Evolutionary conservation across 1,140 invertebrate genomes (phyloP).

Genomic region (Lasioglossum albipes): DNA sequence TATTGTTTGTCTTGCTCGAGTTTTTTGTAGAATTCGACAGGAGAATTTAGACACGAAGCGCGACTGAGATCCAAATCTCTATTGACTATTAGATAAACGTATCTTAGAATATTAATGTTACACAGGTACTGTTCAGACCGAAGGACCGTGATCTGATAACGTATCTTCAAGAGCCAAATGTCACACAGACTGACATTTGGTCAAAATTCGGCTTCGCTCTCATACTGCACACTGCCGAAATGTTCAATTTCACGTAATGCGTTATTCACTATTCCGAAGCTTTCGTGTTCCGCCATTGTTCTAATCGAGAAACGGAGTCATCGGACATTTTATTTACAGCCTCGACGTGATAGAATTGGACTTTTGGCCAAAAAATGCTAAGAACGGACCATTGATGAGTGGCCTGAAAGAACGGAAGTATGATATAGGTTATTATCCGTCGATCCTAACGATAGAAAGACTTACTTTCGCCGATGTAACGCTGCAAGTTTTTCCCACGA

Average conservation of each 20-base stretch:
- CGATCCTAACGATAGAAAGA: constrained; percentile 38
- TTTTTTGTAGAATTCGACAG: too few relatives aligned
- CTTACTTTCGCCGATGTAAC: constrained; percentile 21
- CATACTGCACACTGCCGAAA: constrained; percentile 20
- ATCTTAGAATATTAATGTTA: neutral
- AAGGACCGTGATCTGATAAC: constrained; percentile 34
- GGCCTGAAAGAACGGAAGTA: neutral
- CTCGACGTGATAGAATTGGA: constrained; percentile 26
- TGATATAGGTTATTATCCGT: constrained; percentile 46
- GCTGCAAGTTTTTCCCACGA: constrained; percentile 36
- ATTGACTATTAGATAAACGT: too few relatives aligned
- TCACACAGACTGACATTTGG: constrained; percentile 32
- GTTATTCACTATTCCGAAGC: neutral
- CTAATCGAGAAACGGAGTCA: neutral
- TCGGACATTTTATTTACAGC: constrained; percentile 4
- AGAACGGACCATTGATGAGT: constrained; percentile 25
- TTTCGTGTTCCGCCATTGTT: neutral
- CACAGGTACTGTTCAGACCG: constrained; percentile 34
- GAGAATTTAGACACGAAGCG: too few relatives aligned
- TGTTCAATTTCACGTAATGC: constrained; percentile 63
- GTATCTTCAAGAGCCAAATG: constrained; percentile 37
- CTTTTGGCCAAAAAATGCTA: constrained; percentile 36
- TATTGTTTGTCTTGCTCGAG: too few relatives aligned
- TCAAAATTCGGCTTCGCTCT: constrained; percentile 54
- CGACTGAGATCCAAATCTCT: too few relatives aligned